Evolutionary conservation across 2,113 vertebrate genomes (phyloP), one percentile per base, ranked within the genome.

Genomic region (Piaya cayana): DNA sequence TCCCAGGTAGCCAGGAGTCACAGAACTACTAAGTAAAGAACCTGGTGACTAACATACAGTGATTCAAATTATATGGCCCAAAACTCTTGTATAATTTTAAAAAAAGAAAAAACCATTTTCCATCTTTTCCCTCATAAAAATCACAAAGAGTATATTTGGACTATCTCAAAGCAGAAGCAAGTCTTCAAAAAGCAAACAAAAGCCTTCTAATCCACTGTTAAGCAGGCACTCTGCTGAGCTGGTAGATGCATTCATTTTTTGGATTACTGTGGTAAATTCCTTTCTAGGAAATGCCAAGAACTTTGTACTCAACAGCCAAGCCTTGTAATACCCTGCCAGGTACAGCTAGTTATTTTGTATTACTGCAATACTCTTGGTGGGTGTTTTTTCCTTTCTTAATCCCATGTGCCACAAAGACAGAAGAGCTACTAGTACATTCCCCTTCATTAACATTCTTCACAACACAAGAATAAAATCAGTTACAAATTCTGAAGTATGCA

Each of bases 201-300:
- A 72, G 36, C 11, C 25, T 55, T 68, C 34, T 29, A 87, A 94
- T 52, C 37, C 36, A 70, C 16, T 15, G 59, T 26, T 80, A 78
- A 80, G 47, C 13, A 56, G 9, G 36, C 53, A 77, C 36, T 78
- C 79, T 83, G 60, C 64, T 83, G 75, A 90, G 68, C 34, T 85
- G 36, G 62, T 65, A 42, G 55, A 19, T 64, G 43, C 27, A 68
- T 32, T 81, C 18, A 4, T 88, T 81, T 53, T 93, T 90, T 52
- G 72, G 34, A 84, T 93, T 83, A 81, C 52, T 92, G 47, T 69
- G 81, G 60, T 60, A 80, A 95, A 96, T 84, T 94, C 71, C 39
- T 5, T 86, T 71, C 88, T 56, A 95, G 62, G 60, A 87, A 96
- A 78, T 29, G 36, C 37, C 26, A 75, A 68, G 49, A 77, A 93